Evolutionary conservation across 2,797 vertebrate genomes (phyloP).

Genomic region (Sebastes kiyomatsui): DNA sequence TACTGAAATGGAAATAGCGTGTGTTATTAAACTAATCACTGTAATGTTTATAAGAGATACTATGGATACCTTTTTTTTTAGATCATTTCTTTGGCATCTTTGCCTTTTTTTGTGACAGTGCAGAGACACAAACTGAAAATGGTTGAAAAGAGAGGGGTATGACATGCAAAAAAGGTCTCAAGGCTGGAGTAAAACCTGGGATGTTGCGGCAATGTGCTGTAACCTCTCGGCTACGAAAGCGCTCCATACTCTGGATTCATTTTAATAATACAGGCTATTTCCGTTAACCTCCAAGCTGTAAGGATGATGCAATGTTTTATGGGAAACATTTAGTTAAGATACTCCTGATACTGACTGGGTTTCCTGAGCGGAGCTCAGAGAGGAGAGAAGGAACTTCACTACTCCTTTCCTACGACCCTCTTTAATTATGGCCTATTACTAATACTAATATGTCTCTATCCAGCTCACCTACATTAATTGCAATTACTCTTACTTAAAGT

Average conservation of each 20-base stretch:
- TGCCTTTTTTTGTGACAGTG: not conserved
- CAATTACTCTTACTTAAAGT: too few species aligned
- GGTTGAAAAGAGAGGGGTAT: not conserved
- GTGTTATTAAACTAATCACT: conserved; percentile 6
- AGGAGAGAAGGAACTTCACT: too few species aligned
- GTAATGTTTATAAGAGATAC: not conserved
- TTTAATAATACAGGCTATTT: not conserved
- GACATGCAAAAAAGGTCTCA: not conserved
- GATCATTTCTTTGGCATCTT: not conserved
- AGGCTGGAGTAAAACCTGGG: not conserved
- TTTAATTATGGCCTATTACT: too few species aligned
- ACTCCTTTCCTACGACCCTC: too few species aligned
- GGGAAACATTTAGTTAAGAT: not conserved
- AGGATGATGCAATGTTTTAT: not conserved
- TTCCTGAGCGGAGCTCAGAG: too few species aligned
- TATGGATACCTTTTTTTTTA: not conserved
- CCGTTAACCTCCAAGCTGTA: not conserved
- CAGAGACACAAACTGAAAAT: not conserved
- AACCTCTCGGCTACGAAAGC: not conserved
- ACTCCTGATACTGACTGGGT: too few species aligned
- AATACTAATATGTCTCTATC: too few species aligned
- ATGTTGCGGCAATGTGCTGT: not conserved
- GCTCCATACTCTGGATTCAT: not conserved
- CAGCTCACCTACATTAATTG: too few species aligned
- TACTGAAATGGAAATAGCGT: not conserved